Percentiles rank a stretch among this genome's conserved stretches.
Conservation (phyloP, 2,797 vertebrate genomes). For the Microctenopoma steveboyesi region DNA sequence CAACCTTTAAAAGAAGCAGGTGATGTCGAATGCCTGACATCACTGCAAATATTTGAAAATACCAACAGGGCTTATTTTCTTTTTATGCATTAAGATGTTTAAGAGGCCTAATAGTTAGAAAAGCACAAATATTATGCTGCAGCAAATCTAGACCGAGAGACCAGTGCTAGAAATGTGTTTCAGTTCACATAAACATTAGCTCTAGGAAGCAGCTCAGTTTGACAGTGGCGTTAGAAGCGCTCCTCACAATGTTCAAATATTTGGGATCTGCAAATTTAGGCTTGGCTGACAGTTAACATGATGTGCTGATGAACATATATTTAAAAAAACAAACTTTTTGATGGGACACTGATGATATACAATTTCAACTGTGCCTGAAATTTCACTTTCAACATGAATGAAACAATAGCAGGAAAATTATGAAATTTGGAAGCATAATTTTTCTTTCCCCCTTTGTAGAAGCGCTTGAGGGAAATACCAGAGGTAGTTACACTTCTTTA, state of each 20-base stretch:
- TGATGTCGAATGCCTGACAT: not conserved
- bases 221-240: not conserved
- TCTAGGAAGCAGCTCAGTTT: not conserved
- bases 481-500: conserved; percentile 34
- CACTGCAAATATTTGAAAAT: conserved; percentile 20
- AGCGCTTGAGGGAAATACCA: conserved; percentile 22
- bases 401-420: conserved; percentile 22
- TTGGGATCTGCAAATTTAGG: not conserved
- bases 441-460: conserved; percentile 26
- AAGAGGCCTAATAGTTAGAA: not conserved
- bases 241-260: conserved; percentile 30
- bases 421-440: conserved; percentile 22
- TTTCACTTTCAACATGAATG: conserved; percentile 22
- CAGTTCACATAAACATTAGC: not conserved
- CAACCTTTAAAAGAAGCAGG: conserved; percentile 10
- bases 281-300: conserved; percentile 4
- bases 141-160: not conserved
- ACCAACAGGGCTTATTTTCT: conserved; percentile 1
- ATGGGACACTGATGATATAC: conserved; percentile 7
- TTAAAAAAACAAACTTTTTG: not conserved
- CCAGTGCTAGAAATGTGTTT: not conserved
- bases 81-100: not conserved
- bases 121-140: not conserved
- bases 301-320: not conserved
- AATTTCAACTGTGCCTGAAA: conserved; percentile 7